Base-by-base conservation (phyloP, 2,797 vertebrate species). In the Ambastaia sidthimunki region DNA sequence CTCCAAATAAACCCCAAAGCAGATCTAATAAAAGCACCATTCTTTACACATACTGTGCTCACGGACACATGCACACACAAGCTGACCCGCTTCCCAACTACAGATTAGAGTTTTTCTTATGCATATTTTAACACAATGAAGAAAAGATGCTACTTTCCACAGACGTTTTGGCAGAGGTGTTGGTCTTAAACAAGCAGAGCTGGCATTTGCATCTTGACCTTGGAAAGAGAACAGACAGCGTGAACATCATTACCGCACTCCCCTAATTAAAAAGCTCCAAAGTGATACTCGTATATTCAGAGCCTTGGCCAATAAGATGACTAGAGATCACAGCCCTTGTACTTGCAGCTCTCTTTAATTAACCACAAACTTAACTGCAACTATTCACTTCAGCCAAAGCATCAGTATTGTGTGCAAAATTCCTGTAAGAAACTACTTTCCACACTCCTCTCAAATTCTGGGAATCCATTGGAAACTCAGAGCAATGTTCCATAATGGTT, bases 101-200 rank as follows among this genome's bases (percentile, higher is more conserved):
- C 4, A 57, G 23, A 80, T 73, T 60, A 50, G 4, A 25, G 69
- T 74, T 25, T 44, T 15, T 19, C 28, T 54, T 71, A 23, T 60
- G 41, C 54, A 11, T 70, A 65, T 57, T 76, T 15, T 59, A 68
- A 69, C 13, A 67, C 34, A 16, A 13, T 11, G 41, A 31, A 7
- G 31, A 59, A 65, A 81, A 25, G 57, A 52, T 78, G 50, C 80
- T 76, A 50, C 74, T 80, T 85, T 66, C 69, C 50, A 74, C 54
- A 60, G 71, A 12, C 48, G 82, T 31, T 19, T 74, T 25, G 76
- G 66, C 62, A 84, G 72, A 48, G 74, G 68, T 62, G 28, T 19
- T 44, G 25, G 62, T 81, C 41, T 78, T 72, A 63, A 72, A 68
- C 21, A 31, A 34, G 50, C n/a, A 28, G 52, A 66, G 59, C 62